Evolutionary conservation across 2,113 vertebrate genomes (phyloP).

Genomic region (Nothobranchius furzeri): DNA sequence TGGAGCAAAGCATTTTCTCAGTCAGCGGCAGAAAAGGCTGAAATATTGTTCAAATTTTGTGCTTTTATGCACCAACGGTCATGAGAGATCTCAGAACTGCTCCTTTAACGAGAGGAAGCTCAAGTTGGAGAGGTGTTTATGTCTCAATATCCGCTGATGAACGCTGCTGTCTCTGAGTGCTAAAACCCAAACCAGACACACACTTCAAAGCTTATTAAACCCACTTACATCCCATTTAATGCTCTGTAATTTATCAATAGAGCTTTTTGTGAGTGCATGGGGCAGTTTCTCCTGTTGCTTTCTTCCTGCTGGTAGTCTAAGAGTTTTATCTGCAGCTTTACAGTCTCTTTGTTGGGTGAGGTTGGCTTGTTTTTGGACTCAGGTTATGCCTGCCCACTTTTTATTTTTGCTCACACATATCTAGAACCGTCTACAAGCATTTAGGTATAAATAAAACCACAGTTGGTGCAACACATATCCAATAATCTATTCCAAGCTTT

Average conservation of each 20-base stretch:
- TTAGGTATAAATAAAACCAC: conserved; percentile 33
- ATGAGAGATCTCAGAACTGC: background rate
- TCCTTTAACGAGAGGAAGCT: background rate
- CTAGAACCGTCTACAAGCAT: background rate
- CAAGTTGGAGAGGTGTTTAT: background rate
- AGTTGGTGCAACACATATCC: conserved; percentile 25
- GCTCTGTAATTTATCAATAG: background rate
- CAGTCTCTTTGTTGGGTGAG: conserved; percentile 30
- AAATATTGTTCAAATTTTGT: background rate
- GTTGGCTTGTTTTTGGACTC: background rate
- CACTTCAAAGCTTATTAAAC: background rate
- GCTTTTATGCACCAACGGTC: background rate
- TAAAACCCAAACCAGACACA: background rate
- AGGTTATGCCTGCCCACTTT: conserved; percentile 10
- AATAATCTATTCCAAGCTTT: conserved; percentile 35
- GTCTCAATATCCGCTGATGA: background rate
- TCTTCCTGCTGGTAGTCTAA: background rate
- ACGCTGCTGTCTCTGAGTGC: rapidly evolving
- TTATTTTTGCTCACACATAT: background rate
- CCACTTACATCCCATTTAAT: conserved; percentile 2
- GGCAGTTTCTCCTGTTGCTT: background rate
- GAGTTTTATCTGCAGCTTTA: conserved; percentile 1
- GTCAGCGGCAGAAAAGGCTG: background rate
- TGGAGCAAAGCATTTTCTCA: no score
- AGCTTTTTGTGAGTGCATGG: background rate